A percentile compares a stretch with the other conserved stretches of the same genome.
phyloP scores from a whole-genome alignment of 2,888 invertebrate genomes.

The Orchestes rusci region DNA sequence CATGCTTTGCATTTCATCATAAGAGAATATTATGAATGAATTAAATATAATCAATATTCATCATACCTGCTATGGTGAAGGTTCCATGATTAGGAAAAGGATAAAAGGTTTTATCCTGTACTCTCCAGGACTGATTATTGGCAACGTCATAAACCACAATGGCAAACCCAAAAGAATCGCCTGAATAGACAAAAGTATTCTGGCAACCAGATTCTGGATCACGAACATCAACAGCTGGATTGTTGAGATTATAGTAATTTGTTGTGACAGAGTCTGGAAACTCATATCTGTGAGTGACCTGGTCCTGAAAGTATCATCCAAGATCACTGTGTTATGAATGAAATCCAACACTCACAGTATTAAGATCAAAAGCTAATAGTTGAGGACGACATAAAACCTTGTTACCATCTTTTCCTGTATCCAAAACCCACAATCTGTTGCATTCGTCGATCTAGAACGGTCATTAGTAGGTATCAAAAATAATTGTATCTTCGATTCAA shows the following conservation, averaged over 20 bases:
- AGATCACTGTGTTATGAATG: too few relatives aligned
- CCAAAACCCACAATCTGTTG: slow-evolving; percentile 65
- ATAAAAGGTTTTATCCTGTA: slow-evolving; percentile 56
- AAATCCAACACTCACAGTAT: slow-evolving; percentile 44
- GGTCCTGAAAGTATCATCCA: slow-evolving; percentile 41
- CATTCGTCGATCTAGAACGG: slow-evolving; percentile 62
- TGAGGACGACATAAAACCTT: slow-evolving; percentile 62
- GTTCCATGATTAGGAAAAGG: slow-evolving; percentile 59
- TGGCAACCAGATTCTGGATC: slow-evolving; percentile 44
- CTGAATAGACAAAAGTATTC: slow-evolving; percentile 60
- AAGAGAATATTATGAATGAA: too few relatives aligned
- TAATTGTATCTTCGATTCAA: background rate
- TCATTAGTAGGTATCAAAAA: too few relatives aligned
- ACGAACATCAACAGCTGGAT: slow-evolving; percentile 57
- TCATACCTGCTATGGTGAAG: slow-evolving; percentile 40
- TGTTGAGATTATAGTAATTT: slow-evolving; percentile 43
- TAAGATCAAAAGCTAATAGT: slow-evolving; percentile 63
- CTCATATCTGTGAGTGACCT: slow-evolving; percentile 50
- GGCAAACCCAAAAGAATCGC: slow-evolving; percentile 58
- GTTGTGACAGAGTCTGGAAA: slow-evolving; percentile 46
- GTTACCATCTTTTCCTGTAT: slow-evolving; percentile 57
- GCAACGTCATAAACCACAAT: slow-evolving; percentile 58
- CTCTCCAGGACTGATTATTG: slow-evolving; percentile 53
- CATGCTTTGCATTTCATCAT: too few relatives aligned
- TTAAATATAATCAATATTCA: too few relatives aligned